These are phyloP conservation scores for Hestina assimilis DNA, from an alignment of 1,140 invertebrate species.

Conservation along the genomic window DNA sequence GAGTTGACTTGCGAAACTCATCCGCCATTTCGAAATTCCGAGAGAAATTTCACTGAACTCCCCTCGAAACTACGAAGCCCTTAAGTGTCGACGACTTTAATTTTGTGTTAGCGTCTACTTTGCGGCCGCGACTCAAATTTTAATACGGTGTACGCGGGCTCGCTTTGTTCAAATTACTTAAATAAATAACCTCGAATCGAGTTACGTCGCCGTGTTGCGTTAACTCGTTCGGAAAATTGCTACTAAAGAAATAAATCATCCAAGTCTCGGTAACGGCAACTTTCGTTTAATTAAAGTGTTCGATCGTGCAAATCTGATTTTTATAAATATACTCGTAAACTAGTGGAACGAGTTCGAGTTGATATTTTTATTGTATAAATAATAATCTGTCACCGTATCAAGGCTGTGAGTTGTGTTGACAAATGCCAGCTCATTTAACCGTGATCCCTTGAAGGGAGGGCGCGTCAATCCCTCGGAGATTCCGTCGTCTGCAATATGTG, in stretches of 20 bases:
- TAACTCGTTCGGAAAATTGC: conserved; percentile 58
- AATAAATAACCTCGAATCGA: conserved; percentile 69
- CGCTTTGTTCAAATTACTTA: conserved; percentile 66
- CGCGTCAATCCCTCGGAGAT: conserved; percentile 38
- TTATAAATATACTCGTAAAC: conserved; percentile 9
- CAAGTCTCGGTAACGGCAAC: conserved; percentile 23
- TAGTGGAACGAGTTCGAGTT: not conserved
- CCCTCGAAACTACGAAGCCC: conserved; percentile 70
- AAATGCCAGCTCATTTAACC: conserved; percentile 57
- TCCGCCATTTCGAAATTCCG: conserved; percentile 74
- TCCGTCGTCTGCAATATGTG: conserved; percentile 56
- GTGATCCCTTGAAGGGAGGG: conserved; percentile 46
- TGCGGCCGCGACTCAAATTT: conserved; percentile 72
- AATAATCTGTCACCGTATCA: conserved; percentile 27
- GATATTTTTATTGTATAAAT: conserved; percentile 15
- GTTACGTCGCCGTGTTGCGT: conserved; percentile 48
- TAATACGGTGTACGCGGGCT: conserved; percentile 63
- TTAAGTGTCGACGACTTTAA: conserved; percentile 77
- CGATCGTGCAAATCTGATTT: conserved; percentile 8
- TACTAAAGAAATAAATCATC: conserved; percentile 43
- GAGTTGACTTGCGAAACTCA: conserved; percentile 76
- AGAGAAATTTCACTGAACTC: conserved; percentile 69
- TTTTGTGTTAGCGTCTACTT: conserved; percentile 77
- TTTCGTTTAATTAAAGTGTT: conserved; percentile 16
- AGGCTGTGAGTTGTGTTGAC: conserved; percentile 43